phyloP scores from a whole-genome alignment of 92 coral and sea anemone genomes.

The Pocillopora meandrina region DNA sequence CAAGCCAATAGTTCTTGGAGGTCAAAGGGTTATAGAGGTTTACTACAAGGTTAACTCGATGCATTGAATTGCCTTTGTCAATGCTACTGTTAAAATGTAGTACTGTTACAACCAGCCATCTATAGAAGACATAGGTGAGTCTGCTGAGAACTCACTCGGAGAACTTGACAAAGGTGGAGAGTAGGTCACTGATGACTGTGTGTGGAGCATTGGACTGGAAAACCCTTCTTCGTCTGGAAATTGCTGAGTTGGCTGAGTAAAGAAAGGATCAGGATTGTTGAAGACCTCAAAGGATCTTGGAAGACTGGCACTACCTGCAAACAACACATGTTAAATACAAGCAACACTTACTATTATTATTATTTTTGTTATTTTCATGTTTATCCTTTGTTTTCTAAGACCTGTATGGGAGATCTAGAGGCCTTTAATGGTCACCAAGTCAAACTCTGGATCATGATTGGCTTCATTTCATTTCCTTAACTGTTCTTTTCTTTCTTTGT shows the following conservation, averaged over 20 bases:
- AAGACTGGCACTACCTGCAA: slow-evolving; percentile 61
- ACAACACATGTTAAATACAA: not conserved
- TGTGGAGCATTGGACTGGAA: slow-evolving; percentile 13
- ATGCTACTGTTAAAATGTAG: too few species aligned
- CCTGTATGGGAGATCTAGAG: too few species aligned
- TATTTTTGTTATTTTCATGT: too few species aligned
- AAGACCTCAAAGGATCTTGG: slow-evolving; percentile 73
- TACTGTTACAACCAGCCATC: slow-evolving; percentile 24
- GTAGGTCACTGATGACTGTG: slow-evolving; percentile 39
- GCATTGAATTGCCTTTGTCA: too few species aligned
- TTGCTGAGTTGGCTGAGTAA: slow-evolving; percentile 20
- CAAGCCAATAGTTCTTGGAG: too few species aligned
- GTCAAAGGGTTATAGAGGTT: too few species aligned
- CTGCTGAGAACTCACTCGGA: slow-evolving; percentile 32
- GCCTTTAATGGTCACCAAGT: too few species aligned
- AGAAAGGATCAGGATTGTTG: slow-evolving; percentile 57
- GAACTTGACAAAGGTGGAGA: slow-evolving; percentile 33
- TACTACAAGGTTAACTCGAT: too few species aligned
- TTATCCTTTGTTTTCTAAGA: too few species aligned
- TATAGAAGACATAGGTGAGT: slow-evolving; percentile 42
- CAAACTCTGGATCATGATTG: too few species aligned
- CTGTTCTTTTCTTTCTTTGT: too few species aligned
- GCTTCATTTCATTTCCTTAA: too few species aligned
- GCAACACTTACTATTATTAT: not conserved
- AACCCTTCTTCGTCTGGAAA: not conserved